Base-by-base conservation (phyloP, 1,140 invertebrate genomes). In the Adelges cooleyi region DNA sequence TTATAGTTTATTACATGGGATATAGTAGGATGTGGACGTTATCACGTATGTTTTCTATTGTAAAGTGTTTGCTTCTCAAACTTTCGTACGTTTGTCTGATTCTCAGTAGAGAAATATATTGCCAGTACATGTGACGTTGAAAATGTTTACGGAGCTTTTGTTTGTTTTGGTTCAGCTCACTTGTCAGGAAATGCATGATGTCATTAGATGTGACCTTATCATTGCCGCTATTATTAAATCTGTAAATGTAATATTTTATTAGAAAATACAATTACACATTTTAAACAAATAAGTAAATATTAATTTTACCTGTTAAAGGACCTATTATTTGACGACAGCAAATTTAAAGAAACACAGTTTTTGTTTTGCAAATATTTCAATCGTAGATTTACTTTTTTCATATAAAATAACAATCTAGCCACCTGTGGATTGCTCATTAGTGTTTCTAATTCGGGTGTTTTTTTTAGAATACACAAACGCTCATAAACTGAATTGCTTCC, bases 1-100 rank as follows among this genome's bases (percentile, higher is more conserved):
- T n/a, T n/a, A n/a, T n/a, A n/a, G n/a, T n/a, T n/a, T 48, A 54
- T 62, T 62, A 62, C 56, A 27, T 25, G n/a, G 56, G 42, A 33
- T 62, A 62, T 9, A 62, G 22, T 29, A 62, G n/a, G 18, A 62
- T 46, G 4, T 62, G 42, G 15, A 15, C 3, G 17, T 25, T 27
- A 33, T 62, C 23, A 13, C 6, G 33, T 48, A 62, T 18, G 13
- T 62, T 23, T 1, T 48, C 27, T 3, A 29, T 48, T 0, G 56
- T 48, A 8, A 62, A 48, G 8, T 62, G 13, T 10, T 62, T 62
- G 0, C 3, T 48, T 62, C 22, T 48, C 0, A 62, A 25, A 48
- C 20, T 46, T 8, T 62, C 56, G n/a, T 9, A 62, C 3, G 56
- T 48, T 33, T 22, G 25, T 46, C 56, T 46, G 10, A 62, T 62